Evolutionary conservation across 2,888 invertebrate species (phyloP), one percentile per base, ranked within the genome.

Genomic region (Nemotelus pantherinus): DNA sequence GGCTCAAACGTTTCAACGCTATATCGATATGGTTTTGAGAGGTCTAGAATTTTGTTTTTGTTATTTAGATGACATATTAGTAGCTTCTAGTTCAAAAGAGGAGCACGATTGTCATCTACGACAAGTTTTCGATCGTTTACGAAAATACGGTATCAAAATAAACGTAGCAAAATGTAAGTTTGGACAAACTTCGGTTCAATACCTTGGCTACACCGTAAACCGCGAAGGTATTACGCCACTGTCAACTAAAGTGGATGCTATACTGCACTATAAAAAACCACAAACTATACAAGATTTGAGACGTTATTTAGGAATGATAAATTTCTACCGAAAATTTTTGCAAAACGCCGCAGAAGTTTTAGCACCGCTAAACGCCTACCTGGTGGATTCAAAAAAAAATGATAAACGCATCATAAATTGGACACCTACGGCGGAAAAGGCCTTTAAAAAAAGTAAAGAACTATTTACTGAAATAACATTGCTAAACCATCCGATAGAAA

Each of bases 1-100:
- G 0, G 83, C 82, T 1, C 84, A 84, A 60, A 84, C 84, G 0
- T 86, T 86, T 75, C 84, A 85, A 77, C 77, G 83, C 3, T 82
- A 84, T 71, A 83, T 86, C 47, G 81, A 86, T 68, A 80, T 80
- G 2, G 80, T 84, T 0, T 68, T 82, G 4, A 53, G 80, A 41
- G 83, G 80, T 3, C 50, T 83, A 2, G 10, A 72, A 25, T 82
- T 84, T 71, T 79, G 72, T 3, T 82, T 81, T 64, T 72, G 77
- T 4, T 84, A 83, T 65, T 48, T 84, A 1, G 83, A 84, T 67
- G 83, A 84, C 70, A 81, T 84, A 4, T 76, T 83, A 5, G 71
- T 84, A 5, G 82, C 82, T 3, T 82, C 83, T 3, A 44, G 3
- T 4, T 39, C n/a, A 3, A n/a, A 72, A 43, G 43, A 5, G 3